phyloP scores from a whole-genome alignment of 2,797 vertebrate species.

The Vipera latastei region DNA sequence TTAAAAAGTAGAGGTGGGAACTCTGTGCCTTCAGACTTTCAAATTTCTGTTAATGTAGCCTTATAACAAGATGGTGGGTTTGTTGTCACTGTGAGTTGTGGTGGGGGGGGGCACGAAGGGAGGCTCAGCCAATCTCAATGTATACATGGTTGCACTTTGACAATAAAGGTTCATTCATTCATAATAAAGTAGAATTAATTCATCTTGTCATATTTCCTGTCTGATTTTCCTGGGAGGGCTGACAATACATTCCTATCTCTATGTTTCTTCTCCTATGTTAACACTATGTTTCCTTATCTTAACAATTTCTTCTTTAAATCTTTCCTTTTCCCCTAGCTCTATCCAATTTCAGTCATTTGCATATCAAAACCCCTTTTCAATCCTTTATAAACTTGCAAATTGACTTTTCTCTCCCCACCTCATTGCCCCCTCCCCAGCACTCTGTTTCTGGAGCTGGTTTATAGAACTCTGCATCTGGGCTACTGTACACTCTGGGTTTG shows the following conservation, averaged over 20 bases:
- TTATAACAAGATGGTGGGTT: neutral
- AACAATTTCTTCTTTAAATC: neutral
- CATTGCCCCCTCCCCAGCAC: neutral
- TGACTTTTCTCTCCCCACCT: neutral
- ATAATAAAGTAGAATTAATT: neutral
- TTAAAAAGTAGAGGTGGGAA: neutral
- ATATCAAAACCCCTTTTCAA: neutral
- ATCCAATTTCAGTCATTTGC: neutral
- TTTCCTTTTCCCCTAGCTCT: neutral
- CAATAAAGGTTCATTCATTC: too few relatives aligned
- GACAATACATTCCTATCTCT: neutral
- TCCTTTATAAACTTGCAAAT: neutral
- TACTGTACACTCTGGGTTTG: neutral
- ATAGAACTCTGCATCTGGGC: neutral
- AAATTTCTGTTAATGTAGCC: neutral
- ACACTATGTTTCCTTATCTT: neutral
- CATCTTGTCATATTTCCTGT: neutral
- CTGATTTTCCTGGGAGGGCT: neutral
- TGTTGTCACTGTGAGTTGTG: too few relatives aligned
- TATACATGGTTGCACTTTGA: too few relatives aligned
- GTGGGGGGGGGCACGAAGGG: too few relatives aligned
- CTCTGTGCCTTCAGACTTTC: neutral
- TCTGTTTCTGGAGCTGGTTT: neutral
- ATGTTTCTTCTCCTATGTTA: neutral
- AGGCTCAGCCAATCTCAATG: too few relatives aligned